A percentile compares a stretch with the other conserved stretches of the same genome.
Evolutionary conservation across 2,113 vertebrate species (phyloP).

Genomic region (Percopsis transmontana): DNA sequence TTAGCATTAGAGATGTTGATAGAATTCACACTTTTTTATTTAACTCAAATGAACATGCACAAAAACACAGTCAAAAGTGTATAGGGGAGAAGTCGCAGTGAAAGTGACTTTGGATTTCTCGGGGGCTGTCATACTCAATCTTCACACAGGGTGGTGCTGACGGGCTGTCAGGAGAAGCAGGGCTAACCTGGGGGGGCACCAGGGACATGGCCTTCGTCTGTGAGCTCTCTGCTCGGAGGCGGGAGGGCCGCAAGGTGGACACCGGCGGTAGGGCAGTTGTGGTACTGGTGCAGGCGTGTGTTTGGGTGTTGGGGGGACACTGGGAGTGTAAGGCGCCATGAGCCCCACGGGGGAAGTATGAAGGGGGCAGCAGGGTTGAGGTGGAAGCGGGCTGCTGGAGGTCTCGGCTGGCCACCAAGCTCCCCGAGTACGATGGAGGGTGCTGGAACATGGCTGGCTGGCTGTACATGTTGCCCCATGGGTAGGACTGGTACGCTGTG

Average conservation of each 20-base stretch:
- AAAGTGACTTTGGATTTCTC: conserved; percentile 70
- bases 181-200: conserved; percentile 49
- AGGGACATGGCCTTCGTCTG: conserved; percentile 31
- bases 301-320: conserved; percentile 29
- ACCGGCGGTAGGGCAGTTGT: conserved; percentile 50
- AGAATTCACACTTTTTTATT: not conserved
- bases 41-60: conserved; percentile 3
- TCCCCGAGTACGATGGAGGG: conserved; percentile 43
- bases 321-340: conserved; percentile 38
- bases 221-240: conserved; percentile 44
- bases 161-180: conserved; percentile 52
- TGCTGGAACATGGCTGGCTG: conserved; percentile 63
- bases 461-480: conserved; percentile 71
- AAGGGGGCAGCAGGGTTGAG: conserved; percentile 42
- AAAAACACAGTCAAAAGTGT: conserved; percentile 66
- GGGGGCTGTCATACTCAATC: conserved; percentile 68
- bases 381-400: conserved; percentile 55
- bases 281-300: conserved; percentile 12
- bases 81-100: conserved; percentile 80
- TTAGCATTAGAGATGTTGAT: not conserved
- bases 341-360: conserved; percentile 54
- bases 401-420: conserved; percentile 27
- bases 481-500: conserved; percentile 69
- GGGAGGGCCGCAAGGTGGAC: conserved; percentile 44
- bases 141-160: conserved; percentile 62